phyloP scores from a whole-genome alignment of 2,888 invertebrate genomes.

The Amblyjoppa fuscipennis region DNA sequence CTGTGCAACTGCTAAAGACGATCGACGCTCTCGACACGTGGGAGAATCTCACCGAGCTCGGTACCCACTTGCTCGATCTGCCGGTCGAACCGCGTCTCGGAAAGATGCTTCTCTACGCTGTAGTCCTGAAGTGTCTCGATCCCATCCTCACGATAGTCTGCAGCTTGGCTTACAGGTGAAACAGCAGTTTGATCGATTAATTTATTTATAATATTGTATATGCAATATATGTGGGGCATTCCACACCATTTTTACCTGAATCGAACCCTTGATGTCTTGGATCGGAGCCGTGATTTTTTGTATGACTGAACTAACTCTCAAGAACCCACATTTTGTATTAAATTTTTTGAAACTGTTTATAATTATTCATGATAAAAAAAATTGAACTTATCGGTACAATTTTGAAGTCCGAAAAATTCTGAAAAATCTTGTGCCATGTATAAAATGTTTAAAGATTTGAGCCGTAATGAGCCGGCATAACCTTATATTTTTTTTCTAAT shows the following conservation, averaged over 20 bases:
- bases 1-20: conserved; percentile 90
- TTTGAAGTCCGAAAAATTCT: too few relatives aligned
- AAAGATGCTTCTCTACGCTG: conserved; percentile 95
- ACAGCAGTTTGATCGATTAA: conserved; percentile 73
- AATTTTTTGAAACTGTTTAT: too few relatives aligned
- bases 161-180: conserved; percentile 91
- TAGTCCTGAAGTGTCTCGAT: conserved; percentile 96
- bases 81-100: conserved; percentile 96
- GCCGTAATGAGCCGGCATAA: too few relatives aligned
- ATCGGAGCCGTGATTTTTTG: too few relatives aligned
- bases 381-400: too few relatives aligned
- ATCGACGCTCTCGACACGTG: conserved; percentile 94
- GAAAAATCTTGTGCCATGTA: too few relatives aligned
- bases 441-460: too few relatives aligned
- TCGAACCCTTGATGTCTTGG: too few relatives aligned
- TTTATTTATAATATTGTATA: not conserved
- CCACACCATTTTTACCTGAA: too few relatives aligned
- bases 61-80: conserved; percentile 95
- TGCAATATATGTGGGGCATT: not conserved
- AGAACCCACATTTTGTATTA: too few relatives aligned
- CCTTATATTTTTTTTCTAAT: not conserved
- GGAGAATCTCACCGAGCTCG: conserved; percentile 95
- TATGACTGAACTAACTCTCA: too few relatives aligned
- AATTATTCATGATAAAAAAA: too few relatives aligned
- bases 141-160: conserved; percentile 97